These are phyloP conservation scores for Helicorthomorpha holstii DNA, from an alignment of 1,140 invertebrate species.

Conservation along the genomic window DNA sequence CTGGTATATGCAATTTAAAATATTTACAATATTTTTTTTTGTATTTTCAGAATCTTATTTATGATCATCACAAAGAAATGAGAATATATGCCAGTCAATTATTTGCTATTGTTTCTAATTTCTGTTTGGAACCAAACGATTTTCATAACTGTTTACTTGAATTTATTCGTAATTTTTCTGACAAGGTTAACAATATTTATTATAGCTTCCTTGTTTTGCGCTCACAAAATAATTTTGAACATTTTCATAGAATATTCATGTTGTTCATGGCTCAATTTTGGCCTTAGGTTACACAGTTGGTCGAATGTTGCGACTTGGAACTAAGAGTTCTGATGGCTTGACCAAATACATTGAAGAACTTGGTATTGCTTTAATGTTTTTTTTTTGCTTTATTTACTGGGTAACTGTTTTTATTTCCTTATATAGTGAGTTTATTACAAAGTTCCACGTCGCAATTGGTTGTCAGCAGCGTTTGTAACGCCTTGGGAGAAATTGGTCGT, in stretches of 20 bases:
- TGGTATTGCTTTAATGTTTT: not conserved
- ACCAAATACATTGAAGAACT: slow-evolving; percentile 34
- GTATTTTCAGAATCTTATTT: slow-evolving; percentile 34
- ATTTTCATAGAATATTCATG: slow-evolving; percentile 34
- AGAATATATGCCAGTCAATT: slow-evolving; percentile 46
- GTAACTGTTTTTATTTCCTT: not conserved
- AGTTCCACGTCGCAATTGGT: slow-evolving; percentile 33
- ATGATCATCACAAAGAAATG: slow-evolving; percentile 53
- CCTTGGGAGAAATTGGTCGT: slow-evolving; percentile 49
- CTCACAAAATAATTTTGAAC: not conserved
- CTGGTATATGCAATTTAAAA: too few species aligned
- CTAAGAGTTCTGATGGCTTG: slow-evolving; percentile 31
- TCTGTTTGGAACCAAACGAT: slow-evolving; percentile 24
- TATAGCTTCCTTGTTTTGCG: not conserved
- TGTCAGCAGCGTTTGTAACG: slow-evolving; percentile 41
- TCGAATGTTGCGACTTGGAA: slow-evolving; percentile 36
- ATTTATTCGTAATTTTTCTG: slow-evolving; percentile 18
- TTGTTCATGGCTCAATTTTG: slow-evolving; percentile 51
- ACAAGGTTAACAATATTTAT: slow-evolving; percentile 22
- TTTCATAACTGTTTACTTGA: slow-evolving; percentile 19
- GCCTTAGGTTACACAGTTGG: slow-evolving; percentile 48
- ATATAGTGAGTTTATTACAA: not conserved
- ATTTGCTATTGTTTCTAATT: slow-evolving; percentile 43
- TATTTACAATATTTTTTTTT: not conserved
- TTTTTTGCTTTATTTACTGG: not conserved